Percentiles rank a stretch among this genome's conserved stretches.
These are phyloP conservation scores for Antedon mediterranea DNA, from an alignment of 53 echinoderm and acorn worm genomes.

Conservation along the genomic window DNA sequence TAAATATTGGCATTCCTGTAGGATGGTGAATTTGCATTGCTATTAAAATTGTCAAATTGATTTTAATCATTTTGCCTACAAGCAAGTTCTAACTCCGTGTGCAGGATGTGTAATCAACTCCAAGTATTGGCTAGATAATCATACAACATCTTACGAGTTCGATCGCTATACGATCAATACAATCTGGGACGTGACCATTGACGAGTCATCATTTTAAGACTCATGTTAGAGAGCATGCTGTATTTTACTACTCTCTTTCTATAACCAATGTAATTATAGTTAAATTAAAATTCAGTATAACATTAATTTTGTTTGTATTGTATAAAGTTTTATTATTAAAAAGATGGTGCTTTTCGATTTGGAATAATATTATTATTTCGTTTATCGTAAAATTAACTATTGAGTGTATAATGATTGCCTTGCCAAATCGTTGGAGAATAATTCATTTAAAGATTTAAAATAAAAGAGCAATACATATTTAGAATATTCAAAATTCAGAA, in stretches of 20 bases:
- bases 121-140: background rate
- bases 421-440: too few species aligned
- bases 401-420: too few species aligned
- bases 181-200: background rate
- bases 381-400: too few species aligned
- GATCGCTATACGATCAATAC: background rate
- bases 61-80: background rate
- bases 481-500: too few species aligned
- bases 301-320: background rate
- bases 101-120: background rate
- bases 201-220: background rate
- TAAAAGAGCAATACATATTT: too few species aligned
- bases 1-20: background rate
- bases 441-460: too few species aligned
- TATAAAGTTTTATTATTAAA: background rate
- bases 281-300: too few species aligned
- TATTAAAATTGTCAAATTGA: background rate
- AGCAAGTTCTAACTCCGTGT: background rate
- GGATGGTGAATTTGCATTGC: background rate
- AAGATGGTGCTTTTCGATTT: background rate
- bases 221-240: background rate
- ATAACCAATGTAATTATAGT: too few species aligned
- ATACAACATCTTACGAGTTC: background rate
- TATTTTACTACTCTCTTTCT: background rate
- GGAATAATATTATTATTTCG: too few species aligned